Percentiles rank a stretch among this genome's conserved stretches.
Evolutionary conservation across 2,113 vertebrate species (phyloP).

Genomic region (Caranx ignobilis): DNA sequence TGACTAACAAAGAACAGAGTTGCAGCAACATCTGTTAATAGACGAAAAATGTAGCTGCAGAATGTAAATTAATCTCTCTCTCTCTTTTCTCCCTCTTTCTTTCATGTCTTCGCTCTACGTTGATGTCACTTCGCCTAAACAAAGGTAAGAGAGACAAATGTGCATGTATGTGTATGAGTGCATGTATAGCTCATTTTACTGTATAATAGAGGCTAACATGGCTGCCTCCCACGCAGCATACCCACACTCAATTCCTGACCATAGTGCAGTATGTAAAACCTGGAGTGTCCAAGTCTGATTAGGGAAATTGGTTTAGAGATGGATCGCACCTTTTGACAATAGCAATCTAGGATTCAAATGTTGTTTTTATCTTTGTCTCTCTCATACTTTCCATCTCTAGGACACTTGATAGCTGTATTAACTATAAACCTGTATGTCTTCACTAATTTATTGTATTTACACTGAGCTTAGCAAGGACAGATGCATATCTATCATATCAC

Average conservation of each 20-base stretch:
- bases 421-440: not conserved
- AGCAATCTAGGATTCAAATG: not conserved
- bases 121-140: conserved; percentile 20
- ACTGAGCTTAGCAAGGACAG: not conserved
- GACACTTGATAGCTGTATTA: not conserved
- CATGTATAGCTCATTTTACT: not conserved
- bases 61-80: not conserved
- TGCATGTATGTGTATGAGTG: conserved; percentile 8
- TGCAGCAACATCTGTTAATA: not conserved
- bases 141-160: conserved; percentile 71
- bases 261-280: not conserved
- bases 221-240: not conserved
- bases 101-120: conserved; percentile 23
- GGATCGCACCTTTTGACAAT: not conserved
- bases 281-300: not conserved
- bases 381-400: not conserved
- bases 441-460: not conserved
- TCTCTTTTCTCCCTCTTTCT: conserved; percentile 44
- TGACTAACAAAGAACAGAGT: not conserved
- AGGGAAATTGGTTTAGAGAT: not conserved
- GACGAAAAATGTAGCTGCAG: not conserved
- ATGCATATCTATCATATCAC: not conserved
- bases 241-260: not conserved
- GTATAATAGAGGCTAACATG: not conserved
- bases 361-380: not conserved